A percentile compares a stretch with the other conserved stretches of the same genome.
Conservation (phyloP, 2,113 vertebrate genomes). For the Carassius auratus region DNA sequence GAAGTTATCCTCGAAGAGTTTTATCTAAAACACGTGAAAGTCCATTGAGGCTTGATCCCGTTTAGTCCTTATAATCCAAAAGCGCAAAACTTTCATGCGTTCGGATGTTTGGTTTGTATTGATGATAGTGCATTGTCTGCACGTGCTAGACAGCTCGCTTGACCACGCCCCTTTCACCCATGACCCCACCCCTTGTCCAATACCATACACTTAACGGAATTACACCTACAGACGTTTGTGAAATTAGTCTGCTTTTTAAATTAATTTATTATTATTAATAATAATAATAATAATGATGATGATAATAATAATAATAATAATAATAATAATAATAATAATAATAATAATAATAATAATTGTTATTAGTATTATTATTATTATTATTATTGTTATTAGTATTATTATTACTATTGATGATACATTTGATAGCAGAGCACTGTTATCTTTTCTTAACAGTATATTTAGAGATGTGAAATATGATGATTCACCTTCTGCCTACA, state of each 20-base stretch:
- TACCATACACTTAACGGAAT: background rate
- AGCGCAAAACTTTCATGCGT: constrained; percentile 47
- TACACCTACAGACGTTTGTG: background rate
- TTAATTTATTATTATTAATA: background rate
- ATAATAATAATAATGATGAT: background rate
- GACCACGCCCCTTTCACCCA: constrained; percentile 52
- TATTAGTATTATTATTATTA: too few relatives aligned
- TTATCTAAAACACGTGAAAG: background rate
- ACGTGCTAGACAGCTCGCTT: constrained; percentile 44
- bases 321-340: background rate
- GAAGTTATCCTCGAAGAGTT: background rate
- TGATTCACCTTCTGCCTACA: background rate
- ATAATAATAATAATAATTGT: too few relatives aligned
- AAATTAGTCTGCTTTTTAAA: background rate
- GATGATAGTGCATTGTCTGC: constrained; percentile 64
- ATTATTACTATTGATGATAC: too few relatives aligned
- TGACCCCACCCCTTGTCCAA: constrained; percentile 51
- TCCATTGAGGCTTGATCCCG: background rate
- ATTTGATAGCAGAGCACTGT: background rate
- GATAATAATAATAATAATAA: too few relatives aligned
- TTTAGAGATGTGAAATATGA: background rate
- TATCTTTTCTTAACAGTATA: background rate
- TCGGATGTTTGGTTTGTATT: constrained; percentile 53
- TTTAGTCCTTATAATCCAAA: constrained; percentile 9
- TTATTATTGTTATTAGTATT: background rate